Evolutionary conservation across 2,113 vertebrate species (phyloP).

Genomic region (Zosterops japonicus): DNA sequence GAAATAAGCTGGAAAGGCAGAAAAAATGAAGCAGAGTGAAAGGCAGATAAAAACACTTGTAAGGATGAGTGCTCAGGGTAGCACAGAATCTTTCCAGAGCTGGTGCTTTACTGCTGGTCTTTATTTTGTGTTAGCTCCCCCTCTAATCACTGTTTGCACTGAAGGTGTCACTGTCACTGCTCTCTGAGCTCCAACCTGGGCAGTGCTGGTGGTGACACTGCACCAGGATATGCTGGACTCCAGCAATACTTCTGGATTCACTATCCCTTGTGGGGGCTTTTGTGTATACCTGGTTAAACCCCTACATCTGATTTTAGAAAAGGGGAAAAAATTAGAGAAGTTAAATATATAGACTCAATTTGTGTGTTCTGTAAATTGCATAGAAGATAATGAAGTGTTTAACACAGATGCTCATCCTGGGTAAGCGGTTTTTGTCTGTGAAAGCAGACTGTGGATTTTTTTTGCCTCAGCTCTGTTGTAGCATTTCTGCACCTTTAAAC

Average conservation of each 20-base stretch:
- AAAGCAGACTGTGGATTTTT: neutral
- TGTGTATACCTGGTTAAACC: neutral
- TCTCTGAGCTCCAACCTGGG: neutral
- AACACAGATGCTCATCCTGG: neutral
- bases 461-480: neutral
- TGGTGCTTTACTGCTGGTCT: neutral
- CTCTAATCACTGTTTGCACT: neutral
- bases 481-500: neutral
- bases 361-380: neutral
- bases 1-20: neutral
- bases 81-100: neutral
- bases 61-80: neutral
- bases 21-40: neutral
- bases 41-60: neutral
- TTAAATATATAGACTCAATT: neutral
- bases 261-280: neutral
- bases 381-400: neutral
- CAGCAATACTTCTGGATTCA: neutral
- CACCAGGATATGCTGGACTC: neutral
- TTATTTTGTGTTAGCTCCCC: neutral
- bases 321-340: accelerated
- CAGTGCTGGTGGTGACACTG: neutral
- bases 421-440: neutral
- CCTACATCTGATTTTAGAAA: neutral
- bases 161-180: neutral